Percentiles rank a stretch among this genome's conserved stretches.
Conservation (phyloP, 2,888 invertebrate genomes). For the Drosophila mercatorum region DNA sequence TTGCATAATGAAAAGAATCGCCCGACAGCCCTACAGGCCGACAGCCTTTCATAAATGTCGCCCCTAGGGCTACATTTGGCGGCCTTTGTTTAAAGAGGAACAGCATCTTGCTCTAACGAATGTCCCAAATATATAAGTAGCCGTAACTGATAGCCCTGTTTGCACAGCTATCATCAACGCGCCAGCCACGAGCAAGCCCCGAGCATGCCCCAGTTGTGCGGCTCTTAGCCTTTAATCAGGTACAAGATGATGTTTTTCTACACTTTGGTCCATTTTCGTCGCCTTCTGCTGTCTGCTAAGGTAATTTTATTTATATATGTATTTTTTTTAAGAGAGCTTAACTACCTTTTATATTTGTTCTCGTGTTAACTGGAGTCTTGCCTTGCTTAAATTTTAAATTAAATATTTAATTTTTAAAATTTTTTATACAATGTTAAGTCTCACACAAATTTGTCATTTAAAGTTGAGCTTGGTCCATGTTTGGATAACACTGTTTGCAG, state of each 20-base stretch:
- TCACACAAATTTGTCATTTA: slow-evolving; percentile 14
- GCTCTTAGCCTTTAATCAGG: slow-evolving; percentile 5
- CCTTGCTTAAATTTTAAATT: not conserved
- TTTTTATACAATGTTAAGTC: not conserved
- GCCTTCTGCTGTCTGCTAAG: not conserved
- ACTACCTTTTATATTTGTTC: not conserved
- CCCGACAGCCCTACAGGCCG: slow-evolving; percentile 3
- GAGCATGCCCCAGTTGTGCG: not conserved
- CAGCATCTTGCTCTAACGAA: slow-evolving; percentile 1
- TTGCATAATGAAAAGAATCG: slow-evolving; percentile 49
- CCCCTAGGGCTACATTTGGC: slow-evolving; percentile 22
- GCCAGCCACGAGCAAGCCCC: not conserved
- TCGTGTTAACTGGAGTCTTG: not conserved
- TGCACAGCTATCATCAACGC: slow-evolving; percentile 18
- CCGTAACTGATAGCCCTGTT: slow-evolving; percentile 22
- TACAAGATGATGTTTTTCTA: slow-evolving; percentile 5
- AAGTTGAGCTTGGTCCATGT: not conserved
- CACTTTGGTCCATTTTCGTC: not conserved
- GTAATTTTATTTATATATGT: not conserved
- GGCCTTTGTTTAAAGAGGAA: slow-evolving; percentile 23
- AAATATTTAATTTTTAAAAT: not conserved
- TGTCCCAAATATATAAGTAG: slow-evolving; percentile 5
- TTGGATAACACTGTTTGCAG: not conserved
- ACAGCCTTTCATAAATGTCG: slow-evolving; percentile 26
- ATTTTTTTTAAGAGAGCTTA: too few relatives aligned